These are phyloP conservation scores for Istiophorus platypterus DNA, from an alignment of 2,113 vertebrate genomes.

Conservation along the genomic window DNA sequence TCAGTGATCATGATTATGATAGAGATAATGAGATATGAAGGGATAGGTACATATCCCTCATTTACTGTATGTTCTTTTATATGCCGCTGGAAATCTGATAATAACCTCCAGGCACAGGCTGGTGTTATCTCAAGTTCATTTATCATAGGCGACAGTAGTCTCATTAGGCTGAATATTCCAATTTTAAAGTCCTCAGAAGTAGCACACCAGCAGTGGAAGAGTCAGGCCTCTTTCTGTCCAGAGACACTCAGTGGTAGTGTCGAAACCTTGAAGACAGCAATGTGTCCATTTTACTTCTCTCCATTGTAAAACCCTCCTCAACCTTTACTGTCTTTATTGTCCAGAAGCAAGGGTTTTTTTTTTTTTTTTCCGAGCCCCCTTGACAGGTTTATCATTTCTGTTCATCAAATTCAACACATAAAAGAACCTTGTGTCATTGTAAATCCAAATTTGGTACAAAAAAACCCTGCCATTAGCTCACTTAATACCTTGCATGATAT, in stretches of 20 bases:
- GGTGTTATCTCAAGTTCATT: neutral
- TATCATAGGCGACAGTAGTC: neutral
- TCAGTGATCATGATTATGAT: neutral
- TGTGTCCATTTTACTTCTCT: neutral
- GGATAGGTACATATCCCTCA: neutral
- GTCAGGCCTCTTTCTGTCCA: neutral
- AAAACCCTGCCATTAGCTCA: neutral
- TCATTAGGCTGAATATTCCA: neutral
- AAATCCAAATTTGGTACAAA: neutral
- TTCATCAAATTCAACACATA: slow-evolving; percentile 25
- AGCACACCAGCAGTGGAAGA: neutral
- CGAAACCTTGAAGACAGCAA: neutral
- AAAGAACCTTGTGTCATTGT: neutral
- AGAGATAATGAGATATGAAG: too few relatives aligned
- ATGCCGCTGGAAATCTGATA: neutral
- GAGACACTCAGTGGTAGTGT: neutral
- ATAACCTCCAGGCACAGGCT: neutral
- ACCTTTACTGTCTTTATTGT: slow-evolving; percentile 2
- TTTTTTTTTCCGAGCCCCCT: neutral
- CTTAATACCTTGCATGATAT: neutral
- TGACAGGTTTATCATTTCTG: slow-evolving; percentile 11
- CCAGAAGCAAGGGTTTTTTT: neutral
- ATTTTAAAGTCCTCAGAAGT: neutral
- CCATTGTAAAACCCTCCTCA: slow-evolving; percentile 10
- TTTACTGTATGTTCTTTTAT: neutral